These are phyloP conservation scores for Himantopus leucocephalus DNA, from an alignment of 2,113 vertebrate species.

Conservation along the genomic window DNA sequence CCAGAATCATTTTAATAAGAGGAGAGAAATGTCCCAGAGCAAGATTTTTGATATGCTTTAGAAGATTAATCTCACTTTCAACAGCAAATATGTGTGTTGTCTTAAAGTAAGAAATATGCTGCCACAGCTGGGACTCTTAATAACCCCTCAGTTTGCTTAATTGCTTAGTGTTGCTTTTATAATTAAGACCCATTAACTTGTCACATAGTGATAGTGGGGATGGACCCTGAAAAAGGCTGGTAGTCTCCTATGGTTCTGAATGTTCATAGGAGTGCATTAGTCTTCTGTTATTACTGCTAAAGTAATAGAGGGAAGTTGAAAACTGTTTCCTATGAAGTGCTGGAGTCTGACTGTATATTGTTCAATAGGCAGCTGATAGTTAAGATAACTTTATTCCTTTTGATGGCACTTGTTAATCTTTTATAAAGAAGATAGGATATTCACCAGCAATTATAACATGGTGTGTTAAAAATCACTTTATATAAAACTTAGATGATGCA, in stretches of 20 bases:
- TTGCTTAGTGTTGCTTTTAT: conserved; percentile 64
- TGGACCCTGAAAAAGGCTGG: conserved; percentile 51
- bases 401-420: background rate
- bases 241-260: background rate
- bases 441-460: background rate
- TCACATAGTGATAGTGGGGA: conserved; percentile 54
- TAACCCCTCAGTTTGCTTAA: conserved; percentile 63
- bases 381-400: background rate
- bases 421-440: background rate
- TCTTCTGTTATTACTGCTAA: background rate
- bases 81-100: conserved; percentile 10
- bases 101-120: background rate
- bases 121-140: background rate
- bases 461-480: background rate
- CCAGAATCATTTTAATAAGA: background rate
- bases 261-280: background rate
- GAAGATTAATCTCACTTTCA: conserved; percentile 41
- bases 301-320: background rate
- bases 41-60: background rate
- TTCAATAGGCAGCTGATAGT: background rate
- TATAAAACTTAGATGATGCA: background rate
- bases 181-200: conserved; percentile 68
- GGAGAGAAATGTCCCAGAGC: background rate
- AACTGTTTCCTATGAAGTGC: background rate
- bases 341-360: background rate